These are phyloP conservation scores for Sebastolobus alascanus DNA, from an alignment of 2,797 vertebrate genomes.

Conservation along the genomic window DNA sequence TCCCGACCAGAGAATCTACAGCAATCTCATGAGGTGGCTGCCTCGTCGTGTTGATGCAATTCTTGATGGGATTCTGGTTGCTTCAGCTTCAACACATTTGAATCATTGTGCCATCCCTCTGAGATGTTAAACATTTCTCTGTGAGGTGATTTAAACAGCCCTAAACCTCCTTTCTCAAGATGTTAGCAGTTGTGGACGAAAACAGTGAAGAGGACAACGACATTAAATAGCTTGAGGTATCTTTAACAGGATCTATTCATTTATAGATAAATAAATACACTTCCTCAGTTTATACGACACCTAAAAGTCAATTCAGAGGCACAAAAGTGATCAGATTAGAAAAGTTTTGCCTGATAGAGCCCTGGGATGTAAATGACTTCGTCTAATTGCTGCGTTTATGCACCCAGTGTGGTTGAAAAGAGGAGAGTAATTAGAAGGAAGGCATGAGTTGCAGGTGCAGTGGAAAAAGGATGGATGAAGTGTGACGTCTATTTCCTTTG, in stretches of 20 bases:
- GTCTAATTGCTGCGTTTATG: conserved; percentile 82
- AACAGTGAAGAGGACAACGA: conserved; percentile 7
- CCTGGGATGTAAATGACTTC: conserved; percentile 76
- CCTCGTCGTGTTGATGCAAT: conserved; percentile 45
- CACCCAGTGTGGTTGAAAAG: conserved; percentile 61
- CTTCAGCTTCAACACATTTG: conserved; percentile 17
- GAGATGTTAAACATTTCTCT: conserved; percentile 37
- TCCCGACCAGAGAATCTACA: conserved; percentile 29
- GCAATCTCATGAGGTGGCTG: conserved; percentile 47
- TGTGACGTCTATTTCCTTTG: conserved; percentile 23
- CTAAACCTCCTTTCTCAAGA: background rate
- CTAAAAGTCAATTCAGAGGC: conserved; percentile 68
- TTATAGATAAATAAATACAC: conserved; percentile 26
- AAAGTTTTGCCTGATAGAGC: conserved; percentile 69
- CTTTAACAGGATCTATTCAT: conserved; percentile 28
- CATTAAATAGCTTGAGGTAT: conserved; percentile 11
- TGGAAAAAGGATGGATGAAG: conserved; percentile 21
- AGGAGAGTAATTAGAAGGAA: conserved; percentile 50
- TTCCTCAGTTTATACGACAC: conserved; percentile 45
- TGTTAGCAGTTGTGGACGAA: background rate
- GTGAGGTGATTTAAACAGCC: conserved; percentile 31
- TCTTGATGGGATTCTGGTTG: conserved; percentile 51
- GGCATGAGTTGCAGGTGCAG: conserved; percentile 69
- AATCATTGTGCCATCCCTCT: conserved; percentile 23
- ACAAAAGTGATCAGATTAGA: conserved; percentile 78